Base-by-base conservation (phyloP, 2,113 vertebrate species). In the Spermophilus dauricus region DNA sequence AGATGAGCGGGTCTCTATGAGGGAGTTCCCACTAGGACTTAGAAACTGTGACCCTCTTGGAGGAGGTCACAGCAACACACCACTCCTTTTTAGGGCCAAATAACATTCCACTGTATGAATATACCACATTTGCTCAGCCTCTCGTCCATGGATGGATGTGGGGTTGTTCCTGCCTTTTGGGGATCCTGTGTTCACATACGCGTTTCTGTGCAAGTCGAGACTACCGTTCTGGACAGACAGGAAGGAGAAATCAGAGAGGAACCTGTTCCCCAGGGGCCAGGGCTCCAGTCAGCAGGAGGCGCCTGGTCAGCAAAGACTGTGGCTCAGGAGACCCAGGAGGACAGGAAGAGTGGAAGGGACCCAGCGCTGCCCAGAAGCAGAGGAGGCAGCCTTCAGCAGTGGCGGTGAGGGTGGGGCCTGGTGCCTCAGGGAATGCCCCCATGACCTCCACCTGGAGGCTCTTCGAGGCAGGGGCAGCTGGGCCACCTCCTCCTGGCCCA, bases 321-420 rank as follows among this genome's bases (percentile, higher is more conserved):
- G 56, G 84, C 72, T 77, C 24, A 58, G 42, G 18, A 28, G 48
- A 45, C 2, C 73, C 3, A 45, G 18, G 48, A 39, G 2, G 61
- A 30, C 13, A 58, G 45, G 34, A 63, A 48, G 86, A 61, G 80
- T 5, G 30, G 28, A 82, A 53, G 91, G 89, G 89, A 86, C 24
- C 24, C 48, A 69, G 63, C 53, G n/a, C 28, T 18, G 3, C 20
- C 20, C 45, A 32, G 4, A 77, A 77, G 26, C 5, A 37, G 45
- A 84, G 4, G 56, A 70, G 53, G 67, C 8, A 0, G 16, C 61
- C 8, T 91, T 45, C 83, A 24, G 28, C 1, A 13, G 37, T 18
- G 2, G 12, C 0, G n/a, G 53, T 3, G 1, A 7, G 6, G 37
- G 3, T 1, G 0, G 18, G 30, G 18, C 45, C 32, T 12, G 30